phyloP scores from a whole-genome alignment of 2,888 invertebrate genomes.

The Diadromus collaris region DNA sequence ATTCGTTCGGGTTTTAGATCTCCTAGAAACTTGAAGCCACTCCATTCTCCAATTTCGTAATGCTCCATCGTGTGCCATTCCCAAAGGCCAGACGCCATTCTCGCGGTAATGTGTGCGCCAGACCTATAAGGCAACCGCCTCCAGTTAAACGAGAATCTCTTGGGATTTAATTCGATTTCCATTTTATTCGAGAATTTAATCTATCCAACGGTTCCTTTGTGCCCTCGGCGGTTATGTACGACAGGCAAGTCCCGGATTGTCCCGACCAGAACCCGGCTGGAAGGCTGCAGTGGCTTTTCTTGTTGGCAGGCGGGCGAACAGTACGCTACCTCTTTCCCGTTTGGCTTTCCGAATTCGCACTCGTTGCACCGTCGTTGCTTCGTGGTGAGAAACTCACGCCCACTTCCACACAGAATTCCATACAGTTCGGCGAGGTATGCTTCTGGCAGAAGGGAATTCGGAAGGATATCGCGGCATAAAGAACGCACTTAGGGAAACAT shows the following conservation, averaged over 20 bases:
- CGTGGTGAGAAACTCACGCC: constrained; percentile 13
- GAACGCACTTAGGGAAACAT: constrained; percentile 46
- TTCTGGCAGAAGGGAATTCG: constrained; percentile 11
- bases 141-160: background rate
- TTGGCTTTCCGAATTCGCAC: constrained; percentile 25
- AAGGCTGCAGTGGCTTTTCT: background rate
- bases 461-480: constrained; percentile 36
- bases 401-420: constrained; percentile 16
- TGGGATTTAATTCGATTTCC: constrained; percentile 32
- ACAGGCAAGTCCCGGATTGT: background rate
- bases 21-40: background rate
- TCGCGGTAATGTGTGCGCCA: constrained; percentile 2
- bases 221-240: constrained; percentile 1
- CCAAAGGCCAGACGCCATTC: background rate
- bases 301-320: constrained; percentile 14
- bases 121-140: background rate
- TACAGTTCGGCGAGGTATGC: constrained; percentile 1
- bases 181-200: constrained; percentile 45
- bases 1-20: constrained; percentile 1
- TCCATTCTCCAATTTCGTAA: background rate
- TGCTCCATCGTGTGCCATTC: background rate
- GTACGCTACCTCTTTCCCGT: background rate
- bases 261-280: background rate
- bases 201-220: constrained; percentile 18
- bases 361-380: constrained; percentile 12